Base-by-base conservation (phyloP, 2,888 invertebrate species). In the Timema podura region DNA sequence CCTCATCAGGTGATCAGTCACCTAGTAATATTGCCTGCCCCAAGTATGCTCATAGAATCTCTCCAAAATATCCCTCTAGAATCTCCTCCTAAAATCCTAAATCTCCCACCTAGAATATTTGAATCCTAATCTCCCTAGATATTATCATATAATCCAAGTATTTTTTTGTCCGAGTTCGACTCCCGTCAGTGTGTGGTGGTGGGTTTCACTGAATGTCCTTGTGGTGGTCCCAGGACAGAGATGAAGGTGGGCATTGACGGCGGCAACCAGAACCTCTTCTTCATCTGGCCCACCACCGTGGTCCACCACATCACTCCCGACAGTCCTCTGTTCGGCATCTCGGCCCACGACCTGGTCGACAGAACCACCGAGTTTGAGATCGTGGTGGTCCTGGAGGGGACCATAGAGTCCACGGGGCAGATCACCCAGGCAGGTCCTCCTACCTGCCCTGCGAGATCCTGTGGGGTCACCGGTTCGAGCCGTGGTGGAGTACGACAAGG, bases 1-100 rank as follows among this genome's bases (percentile, higher is more conserved):
- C 87, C 88, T 30, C 89, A 92, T 80, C 77, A 71, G 80, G 59
- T 44, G 11, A 59, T n/a, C n/a, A n/a, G n/a, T n/a, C n/a, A n/a
- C n/a, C n/a, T n/a, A n/a, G n/a, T n/a, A n/a, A n/a, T n/a, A n/a
- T n/a, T n/a, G n/a, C n/a, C n/a, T n/a, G n/a, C n/a, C n/a, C n/a
- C n/a, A n/a, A n/a, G n/a, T n/a, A n/a, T n/a, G n/a, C n/a, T n/a
- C n/a, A n/a, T n/a, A n/a, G n/a, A n/a, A n/a, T n/a, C n/a, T n/a
- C n/a, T n/a, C n/a, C n/a, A n/a, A n/a, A n/a, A n/a, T n/a, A 30
- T 30, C 30, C 3, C 30, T 3, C 30, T 30, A 30, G 30, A 30
- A 30, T 30, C 30, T 30, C 30, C 30, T 3, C 30, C 30, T 30
- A 30, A 3, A 30, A 30, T 30, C 30, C n/a, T n/a, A n/a, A n/a